Conservation (phyloP, 2,888 invertebrate genomes). For the Netelia inedita region DNA sequence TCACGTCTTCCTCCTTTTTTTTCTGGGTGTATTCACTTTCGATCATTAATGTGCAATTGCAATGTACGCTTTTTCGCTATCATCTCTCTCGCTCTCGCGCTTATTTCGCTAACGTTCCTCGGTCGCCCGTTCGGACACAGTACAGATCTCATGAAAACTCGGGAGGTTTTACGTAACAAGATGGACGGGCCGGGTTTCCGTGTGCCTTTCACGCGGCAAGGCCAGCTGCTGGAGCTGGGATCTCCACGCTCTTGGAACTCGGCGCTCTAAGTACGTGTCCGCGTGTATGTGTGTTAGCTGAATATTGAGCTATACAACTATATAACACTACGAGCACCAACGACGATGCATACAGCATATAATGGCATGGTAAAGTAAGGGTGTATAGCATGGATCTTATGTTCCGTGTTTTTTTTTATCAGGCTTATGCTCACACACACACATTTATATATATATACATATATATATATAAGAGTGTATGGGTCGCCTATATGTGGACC, state of each 20-base stretch:
- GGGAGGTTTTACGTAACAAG: conserved; percentile 83
- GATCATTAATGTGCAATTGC: no score
- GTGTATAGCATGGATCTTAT: conserved; percentile 48
- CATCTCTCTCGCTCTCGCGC: background rate
- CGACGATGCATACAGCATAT: conserved; percentile 14
- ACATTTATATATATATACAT: background rate
- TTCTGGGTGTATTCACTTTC: no score
- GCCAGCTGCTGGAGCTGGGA: conserved; percentile 76
- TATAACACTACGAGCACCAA: conserved; percentile 26
- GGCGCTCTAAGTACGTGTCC: conserved; percentile 66
- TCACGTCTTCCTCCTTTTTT: no score
- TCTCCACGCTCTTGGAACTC: conserved; percentile 67
- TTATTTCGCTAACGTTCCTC: conserved; percentile 22
- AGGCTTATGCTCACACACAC: background rate
- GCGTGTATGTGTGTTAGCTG: conserved; percentile 63
- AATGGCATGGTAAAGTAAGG: conserved; percentile 46
- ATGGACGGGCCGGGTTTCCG: conserved; percentile 83
- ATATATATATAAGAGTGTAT: conserved; percentile 18
- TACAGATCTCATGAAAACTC: conserved; percentile 79
- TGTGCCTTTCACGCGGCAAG: conserved; percentile 83
- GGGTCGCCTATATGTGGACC: conserved; percentile 36
- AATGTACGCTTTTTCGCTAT: no score
- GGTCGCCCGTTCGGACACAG: conserved; percentile 42
- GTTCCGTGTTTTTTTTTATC: conserved; percentile 34
- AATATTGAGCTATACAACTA: conserved; percentile 56